phyloP scores from a whole-genome alignment of 2,113 vertebrate species.

The Lamprologus speciosus region DNA sequence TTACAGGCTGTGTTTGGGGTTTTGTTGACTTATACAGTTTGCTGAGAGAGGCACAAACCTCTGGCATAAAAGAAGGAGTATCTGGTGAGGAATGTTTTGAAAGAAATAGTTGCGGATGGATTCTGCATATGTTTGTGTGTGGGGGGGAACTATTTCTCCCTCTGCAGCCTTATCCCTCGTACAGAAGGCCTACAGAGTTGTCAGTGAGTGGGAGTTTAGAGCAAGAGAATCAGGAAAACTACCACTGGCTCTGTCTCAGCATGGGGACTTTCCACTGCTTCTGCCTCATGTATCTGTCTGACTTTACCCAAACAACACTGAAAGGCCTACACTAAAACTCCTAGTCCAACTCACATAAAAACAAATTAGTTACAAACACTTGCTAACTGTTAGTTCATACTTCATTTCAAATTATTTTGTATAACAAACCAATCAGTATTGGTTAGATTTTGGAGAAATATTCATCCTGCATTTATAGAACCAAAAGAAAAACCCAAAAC shows the following conservation, averaged over 20 bases:
- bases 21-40: slow-evolving; percentile 43
- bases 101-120: slow-evolving; percentile 47
- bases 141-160: slow-evolving; percentile 15
- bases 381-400: neutral
- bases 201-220: slow-evolving; percentile 57
- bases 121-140: neutral
- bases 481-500: neutral
- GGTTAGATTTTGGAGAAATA: neutral
- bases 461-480: neutral
- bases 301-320: slow-evolving; percentile 46
- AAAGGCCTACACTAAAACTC: neutral
- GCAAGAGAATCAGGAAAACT: slow-evolving; percentile 76
- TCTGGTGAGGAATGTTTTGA: slow-evolving; percentile 52
- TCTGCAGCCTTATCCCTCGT: slow-evolving; percentile 10
- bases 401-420: neutral
- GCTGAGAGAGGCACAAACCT: slow-evolving; percentile 44
- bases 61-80: slow-evolving; percentile 32
- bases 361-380: neutral
- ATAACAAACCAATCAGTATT: neutral
- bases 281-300: slow-evolving; percentile 29
- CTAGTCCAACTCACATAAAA: neutral
- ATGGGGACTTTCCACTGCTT: slow-evolving; percentile 90
- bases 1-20: slow-evolving; percentile 18
- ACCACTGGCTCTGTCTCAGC: slow-evolving; percentile 76
- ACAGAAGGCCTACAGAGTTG: slow-evolving; percentile 53